phyloP scores from a whole-genome alignment of 2,888 invertebrate species.

The Tipula lateralis region DNA sequence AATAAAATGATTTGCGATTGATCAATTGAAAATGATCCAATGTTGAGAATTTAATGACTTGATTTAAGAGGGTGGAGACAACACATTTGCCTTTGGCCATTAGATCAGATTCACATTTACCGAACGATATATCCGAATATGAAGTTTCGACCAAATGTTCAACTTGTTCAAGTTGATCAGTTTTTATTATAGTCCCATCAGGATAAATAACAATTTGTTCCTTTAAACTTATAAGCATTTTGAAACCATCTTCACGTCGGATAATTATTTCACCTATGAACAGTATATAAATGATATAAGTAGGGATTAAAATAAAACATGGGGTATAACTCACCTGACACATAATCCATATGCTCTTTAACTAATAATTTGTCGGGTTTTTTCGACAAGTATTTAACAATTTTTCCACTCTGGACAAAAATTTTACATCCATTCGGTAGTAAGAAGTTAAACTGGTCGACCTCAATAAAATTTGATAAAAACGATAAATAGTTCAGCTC shows the following conservation, averaged over 20 bases:
- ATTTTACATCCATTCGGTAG: slow-evolving; percentile 30
- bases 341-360: not conserved
- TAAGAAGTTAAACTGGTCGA: slow-evolving; percentile 20
- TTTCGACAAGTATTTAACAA: not conserved
- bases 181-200: slow-evolving; percentile 33
- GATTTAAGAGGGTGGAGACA: not conserved
- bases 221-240: slow-evolving; percentile 19
- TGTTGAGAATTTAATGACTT: not conserved
- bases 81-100: not conserved
- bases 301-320: not conserved
- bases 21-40: not conserved
- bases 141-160: not conserved
- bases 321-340: not conserved
- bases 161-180: not conserved
- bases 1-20: not conserved
- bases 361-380: not conserved
- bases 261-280: not conserved
- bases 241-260: slow-evolving; percentile 32
- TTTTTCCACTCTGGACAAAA: not conserved
- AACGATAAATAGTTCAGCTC: slow-evolving; percentile 30
- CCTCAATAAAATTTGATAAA: not conserved
- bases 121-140: not conserved
- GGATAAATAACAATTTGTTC: slow-evolving; percentile 31
- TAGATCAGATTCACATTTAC: not conserved
- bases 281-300: not conserved